Percentiles rank a stretch among this genome's conserved stretches.
Evolutionary conservation across 2,797 vertebrate genomes (phyloP).

Genomic region (Anolis apletophallus): DNA sequence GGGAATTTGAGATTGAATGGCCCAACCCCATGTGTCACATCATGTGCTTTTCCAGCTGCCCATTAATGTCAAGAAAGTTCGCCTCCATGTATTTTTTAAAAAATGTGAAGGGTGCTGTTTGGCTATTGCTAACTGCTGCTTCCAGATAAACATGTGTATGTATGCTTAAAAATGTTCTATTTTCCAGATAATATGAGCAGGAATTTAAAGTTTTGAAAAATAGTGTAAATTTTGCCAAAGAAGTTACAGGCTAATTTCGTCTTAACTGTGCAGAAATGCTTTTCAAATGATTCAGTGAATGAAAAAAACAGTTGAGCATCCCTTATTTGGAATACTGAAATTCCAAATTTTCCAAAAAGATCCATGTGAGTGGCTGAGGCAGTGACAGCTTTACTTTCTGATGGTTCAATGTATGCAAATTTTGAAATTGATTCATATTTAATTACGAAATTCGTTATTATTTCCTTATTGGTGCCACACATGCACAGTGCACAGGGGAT

Average conservation of each 20-base stretch:
- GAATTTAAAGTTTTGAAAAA: neutral
- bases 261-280: neutral
- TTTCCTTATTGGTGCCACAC: no score
- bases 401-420: no score
- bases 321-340: no score
- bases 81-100: neutral
- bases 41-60: slow-evolving; percentile 32
- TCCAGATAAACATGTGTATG: neutral
- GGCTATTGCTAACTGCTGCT: neutral
- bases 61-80: neutral
- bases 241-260: neutral
- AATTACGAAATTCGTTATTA: no score
- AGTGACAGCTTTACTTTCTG: no score
- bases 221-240: neutral
- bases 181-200: neutral
- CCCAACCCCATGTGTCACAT: slow-evolving; percentile 1
- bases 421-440: no score
- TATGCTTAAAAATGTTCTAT: neutral
- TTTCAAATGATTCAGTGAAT: neutral
- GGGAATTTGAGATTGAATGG: slow-evolving; percentile 46
- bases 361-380: no score
- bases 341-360: no score
- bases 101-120: neutral
- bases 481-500: no score
- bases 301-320: no score